phyloP scores from a whole-genome alignment of 1,140 invertebrate genomes.

The Phocides pigmalion region DNA sequence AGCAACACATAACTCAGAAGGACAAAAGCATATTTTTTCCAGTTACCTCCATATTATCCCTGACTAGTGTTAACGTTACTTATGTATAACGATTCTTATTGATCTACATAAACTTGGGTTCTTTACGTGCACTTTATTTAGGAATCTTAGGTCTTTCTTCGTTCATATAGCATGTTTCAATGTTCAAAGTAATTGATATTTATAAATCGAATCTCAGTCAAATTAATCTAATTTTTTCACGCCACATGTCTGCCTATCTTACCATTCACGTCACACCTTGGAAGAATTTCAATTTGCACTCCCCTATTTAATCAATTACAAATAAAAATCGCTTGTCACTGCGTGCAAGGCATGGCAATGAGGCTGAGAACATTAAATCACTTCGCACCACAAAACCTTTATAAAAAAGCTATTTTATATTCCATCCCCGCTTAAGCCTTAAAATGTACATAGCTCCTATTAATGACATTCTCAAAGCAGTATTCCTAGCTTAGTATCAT shows the following conservation, averaged over 20 bases:
- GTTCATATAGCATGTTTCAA: too few species aligned
- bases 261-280: slow-evolving; percentile 62
- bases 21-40: too few species aligned
- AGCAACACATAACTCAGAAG: too few species aligned
- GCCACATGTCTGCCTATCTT: slow-evolving; percentile 13
- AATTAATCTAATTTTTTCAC: slow-evolving; percentile 3
- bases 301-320: slow-evolving; percentile 73
- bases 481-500: neutral
- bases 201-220: neutral
- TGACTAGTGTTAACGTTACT: too few species aligned
- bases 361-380: slow-evolving; percentile 75
- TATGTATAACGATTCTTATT: too few species aligned
- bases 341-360: slow-evolving; percentile 68
- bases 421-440: slow-evolving; percentile 49
- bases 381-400: slow-evolving; percentile 72
- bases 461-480: slow-evolving; percentile 26
- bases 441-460: slow-evolving; percentile 55
- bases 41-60: too few species aligned
- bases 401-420: slow-evolving; percentile 78
- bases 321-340: slow-evolving; percentile 74
- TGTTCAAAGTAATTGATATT: too few species aligned
- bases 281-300: slow-evolving; percentile 72
- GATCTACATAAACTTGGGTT: too few species aligned
- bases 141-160: too few species aligned
- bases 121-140: too few species aligned